phyloP scores from a whole-genome alignment of 2,797 vertebrate species.

The Lacerta bilineata region DNA sequence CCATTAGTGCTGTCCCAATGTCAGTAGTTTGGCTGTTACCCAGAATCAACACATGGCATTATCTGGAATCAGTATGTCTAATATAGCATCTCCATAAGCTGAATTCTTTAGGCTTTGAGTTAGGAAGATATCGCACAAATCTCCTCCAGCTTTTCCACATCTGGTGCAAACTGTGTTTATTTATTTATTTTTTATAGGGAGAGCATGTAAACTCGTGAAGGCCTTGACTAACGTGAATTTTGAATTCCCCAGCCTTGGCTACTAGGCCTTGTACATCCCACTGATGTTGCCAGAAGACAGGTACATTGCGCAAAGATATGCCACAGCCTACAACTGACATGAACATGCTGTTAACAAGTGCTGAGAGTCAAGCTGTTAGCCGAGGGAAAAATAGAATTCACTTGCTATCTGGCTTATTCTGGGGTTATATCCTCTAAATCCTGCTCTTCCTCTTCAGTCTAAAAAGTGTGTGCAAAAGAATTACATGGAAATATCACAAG shows the following conservation, averaged over 20 bases:
- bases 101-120: conserved; percentile 54
- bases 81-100: conserved; percentile 33
- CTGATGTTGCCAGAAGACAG: conserved; percentile 19
- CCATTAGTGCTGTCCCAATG: conserved; percentile 53
- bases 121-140: conserved; percentile 49
- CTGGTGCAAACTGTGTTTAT: conserved; percentile 25
- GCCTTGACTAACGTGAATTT: conserved; percentile 34
- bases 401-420: conserved; percentile 4
- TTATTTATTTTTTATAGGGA: conserved; percentile 9
- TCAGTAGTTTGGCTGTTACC: conserved; percentile 65
- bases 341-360: conserved; percentile 23
- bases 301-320: background rate
- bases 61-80: conserved; percentile 57
- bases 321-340: background rate
- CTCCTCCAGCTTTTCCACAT: conserved; percentile 30
- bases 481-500: background rate
- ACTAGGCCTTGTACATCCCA: conserved; percentile 6
- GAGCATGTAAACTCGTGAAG: conserved; percentile 9
- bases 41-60: conserved; percentile 61
- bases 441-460: background rate
- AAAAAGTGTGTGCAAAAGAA: background rate
- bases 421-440: background rate
- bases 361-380: conserved; percentile 13
- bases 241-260: conserved; percentile 20
- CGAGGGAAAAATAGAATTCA: conserved; percentile 10